These are phyloP conservation scores for Callyntrura guangdongensis DNA, from an alignment of 2,888 invertebrate genomes.

Conservation along the genomic window DNA sequence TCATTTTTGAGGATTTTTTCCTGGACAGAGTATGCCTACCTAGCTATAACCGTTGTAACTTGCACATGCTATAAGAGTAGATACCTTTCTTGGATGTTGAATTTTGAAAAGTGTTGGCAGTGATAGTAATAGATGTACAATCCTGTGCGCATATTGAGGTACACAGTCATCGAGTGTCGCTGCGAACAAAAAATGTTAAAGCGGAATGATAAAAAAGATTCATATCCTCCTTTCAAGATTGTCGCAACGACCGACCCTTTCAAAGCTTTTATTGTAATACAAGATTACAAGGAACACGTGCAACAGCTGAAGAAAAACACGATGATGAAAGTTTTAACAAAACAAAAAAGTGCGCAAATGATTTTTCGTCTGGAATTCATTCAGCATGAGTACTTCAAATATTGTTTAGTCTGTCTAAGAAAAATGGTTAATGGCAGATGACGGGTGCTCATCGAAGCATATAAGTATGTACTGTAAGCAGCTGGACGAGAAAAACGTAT, in stretches of 20 bases:
- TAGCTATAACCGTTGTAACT: not conserved
- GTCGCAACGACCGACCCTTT: constrained; percentile 1
- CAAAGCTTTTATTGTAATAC: not conserved
- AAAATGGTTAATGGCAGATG: not conserved
- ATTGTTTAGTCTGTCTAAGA: not conserved
- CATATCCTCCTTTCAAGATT: constrained; percentile 4
- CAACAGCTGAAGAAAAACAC: constrained; percentile 31
- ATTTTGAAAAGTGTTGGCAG: too few relatives aligned
- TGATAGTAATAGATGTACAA: not conserved
- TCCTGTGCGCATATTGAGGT: not conserved
- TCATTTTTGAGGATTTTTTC: not conserved
- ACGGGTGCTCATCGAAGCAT: not conserved
- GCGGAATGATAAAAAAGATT: constrained; percentile 21
- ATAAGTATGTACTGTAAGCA: not conserved
- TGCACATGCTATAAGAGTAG: too few relatives aligned
- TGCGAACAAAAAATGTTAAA: not conserved
- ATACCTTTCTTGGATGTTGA: too few relatives aligned
- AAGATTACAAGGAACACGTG: constrained; percentile 67
- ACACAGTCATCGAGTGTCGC: not conserved
- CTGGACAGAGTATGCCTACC: not conserved
- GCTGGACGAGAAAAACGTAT: not conserved
- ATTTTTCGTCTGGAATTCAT: not conserved
- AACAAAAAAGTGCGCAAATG: not conserved
- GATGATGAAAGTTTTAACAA: constrained; percentile 36
- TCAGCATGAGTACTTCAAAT: not conserved